A percentile compares a stretch with the other conserved stretches of the same genome.
These are phyloP conservation scores for Neocrepidodera transversa DNA, from an alignment of 2,888 invertebrate species.

Conservation along the genomic window DNA sequence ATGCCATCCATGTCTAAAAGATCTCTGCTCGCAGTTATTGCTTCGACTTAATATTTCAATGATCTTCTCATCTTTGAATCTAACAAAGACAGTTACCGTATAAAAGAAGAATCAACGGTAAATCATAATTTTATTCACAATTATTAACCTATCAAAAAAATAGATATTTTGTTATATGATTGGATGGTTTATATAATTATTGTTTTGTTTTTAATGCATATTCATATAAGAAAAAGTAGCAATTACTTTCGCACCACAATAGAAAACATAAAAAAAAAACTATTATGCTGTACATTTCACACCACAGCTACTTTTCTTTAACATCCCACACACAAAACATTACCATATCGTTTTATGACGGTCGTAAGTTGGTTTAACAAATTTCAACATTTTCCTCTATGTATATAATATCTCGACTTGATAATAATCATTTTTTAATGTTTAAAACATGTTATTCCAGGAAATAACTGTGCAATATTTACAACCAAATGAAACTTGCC, in stretches of 20 bases:
- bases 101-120: slow-evolving; percentile 8
- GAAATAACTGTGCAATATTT: slow-evolving; percentile 19
- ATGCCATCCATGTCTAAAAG: slow-evolving; percentile 25
- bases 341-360: slow-evolving; percentile 12
- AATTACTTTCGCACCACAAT: too few relatives aligned
- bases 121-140: slow-evolving; percentile 13
- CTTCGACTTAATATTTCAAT: slow-evolving; percentile 15
- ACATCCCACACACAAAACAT: slow-evolving; percentile 5
- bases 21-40: slow-evolving; percentile 15
- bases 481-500: slow-evolving; percentile 14
- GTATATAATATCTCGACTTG: slow-evolving; percentile 13
- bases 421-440: slow-evolving; percentile 13
- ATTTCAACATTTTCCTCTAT: slow-evolving; percentile 14
- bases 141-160: too few relatives aligned
- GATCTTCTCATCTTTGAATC: slow-evolving; percentile 1
- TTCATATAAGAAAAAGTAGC: neutral
- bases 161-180: too few relatives aligned
- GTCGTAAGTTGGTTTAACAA: slow-evolving; percentile 14
- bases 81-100: slow-evolving; percentile 1
- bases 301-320: neutral
- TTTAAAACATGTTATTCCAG: slow-evolving; percentile 13
- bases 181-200: too few relatives aligned
- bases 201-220: too few relatives aligned
- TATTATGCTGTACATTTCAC: neutral
- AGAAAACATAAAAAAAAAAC: neutral